These are phyloP conservation scores for Bombus superbus DNA, from an alignment of 1,140 invertebrate species.

Conservation along the genomic window DNA sequence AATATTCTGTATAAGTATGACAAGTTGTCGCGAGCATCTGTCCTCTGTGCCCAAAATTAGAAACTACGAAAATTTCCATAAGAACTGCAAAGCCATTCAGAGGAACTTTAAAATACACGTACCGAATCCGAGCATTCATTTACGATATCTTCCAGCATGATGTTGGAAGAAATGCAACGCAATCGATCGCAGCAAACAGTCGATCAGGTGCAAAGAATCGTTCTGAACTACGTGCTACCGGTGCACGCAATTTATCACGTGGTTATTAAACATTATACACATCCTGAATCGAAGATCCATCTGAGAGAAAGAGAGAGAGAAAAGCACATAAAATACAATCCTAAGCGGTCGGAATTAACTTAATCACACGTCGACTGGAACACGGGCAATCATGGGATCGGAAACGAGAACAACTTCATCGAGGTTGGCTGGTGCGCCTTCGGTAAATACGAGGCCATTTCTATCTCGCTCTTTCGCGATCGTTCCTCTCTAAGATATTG, in stretches of 20 bases:
- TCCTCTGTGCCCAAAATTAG: neutral
- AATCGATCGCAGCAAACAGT: neutral
- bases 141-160: neutral
- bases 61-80: neutral
- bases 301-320: neutral
- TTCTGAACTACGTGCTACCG: neutral
- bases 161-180: neutral
- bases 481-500: constrained; percentile 13
- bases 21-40: too few species aligned
- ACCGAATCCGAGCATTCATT: neutral
- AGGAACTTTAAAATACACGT: neutral
- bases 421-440: neutral
- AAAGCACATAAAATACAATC: neutral
- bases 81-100: neutral
- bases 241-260: constrained; percentile 27
- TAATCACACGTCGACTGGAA: constrained; percentile 10
- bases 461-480: neutral
- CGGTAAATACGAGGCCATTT: neutral
- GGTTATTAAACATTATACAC: constrained; percentile 18
- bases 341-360: constrained; percentile 25
- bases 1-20: too few species aligned
- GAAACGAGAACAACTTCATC: constrained; percentile 34
- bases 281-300: neutral
- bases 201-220: constrained; percentile 4
- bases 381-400: constrained; percentile 1